Conservation (phyloP, 2,888 invertebrate genomes). For the Timema podura region DNA sequence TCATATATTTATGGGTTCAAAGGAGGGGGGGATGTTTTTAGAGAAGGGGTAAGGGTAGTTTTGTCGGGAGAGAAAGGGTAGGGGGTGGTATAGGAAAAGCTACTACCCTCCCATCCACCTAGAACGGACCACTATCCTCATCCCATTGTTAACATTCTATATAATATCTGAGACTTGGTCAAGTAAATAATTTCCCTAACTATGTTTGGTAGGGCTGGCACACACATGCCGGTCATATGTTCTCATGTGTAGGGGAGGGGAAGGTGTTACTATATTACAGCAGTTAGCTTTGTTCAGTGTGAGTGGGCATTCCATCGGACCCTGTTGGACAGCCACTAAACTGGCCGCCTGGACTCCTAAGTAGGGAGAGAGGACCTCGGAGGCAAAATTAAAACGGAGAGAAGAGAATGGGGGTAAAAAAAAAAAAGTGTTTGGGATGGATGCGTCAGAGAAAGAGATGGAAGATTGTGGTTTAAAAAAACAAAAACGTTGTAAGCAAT, state of each 20-base stretch:
- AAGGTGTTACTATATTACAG: conserved; percentile 31
- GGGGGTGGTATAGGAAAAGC: conserved; percentile 13
- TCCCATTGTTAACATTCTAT: conserved; percentile 12
- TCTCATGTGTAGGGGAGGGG: conserved; percentile 16
- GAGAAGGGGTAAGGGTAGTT: too few relatives aligned
- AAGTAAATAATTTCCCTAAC: conserved; percentile 31
- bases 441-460: too few relatives aligned
- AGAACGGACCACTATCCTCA: not conserved
- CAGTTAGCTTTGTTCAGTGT: conserved; percentile 26
- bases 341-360: too few relatives aligned
- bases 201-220: conserved; percentile 14
- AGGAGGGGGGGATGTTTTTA: conserved; percentile 37
- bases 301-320: too few relatives aligned
- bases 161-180: conserved; percentile 28
- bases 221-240: conserved; percentile 29
- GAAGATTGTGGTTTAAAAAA: too few relatives aligned
- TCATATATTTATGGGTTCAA: conserved; percentile 49
- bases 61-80: conserved; percentile 16
- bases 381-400: too few relatives aligned
- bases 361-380: too few relatives aligned
- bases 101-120: conserved; percentile 10
- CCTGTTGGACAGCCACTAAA: too few relatives aligned
- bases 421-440: too few relatives aligned
- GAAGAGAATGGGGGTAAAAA: too few relatives aligned
- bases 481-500: too few relatives aligned